A percentile compares a stretch with the other conserved stretches of the same genome.
These are phyloP conservation scores for Patiria pectinifera DNA, from an alignment of 53 echinoderm and acorn worm species.

Conservation along the genomic window DNA sequence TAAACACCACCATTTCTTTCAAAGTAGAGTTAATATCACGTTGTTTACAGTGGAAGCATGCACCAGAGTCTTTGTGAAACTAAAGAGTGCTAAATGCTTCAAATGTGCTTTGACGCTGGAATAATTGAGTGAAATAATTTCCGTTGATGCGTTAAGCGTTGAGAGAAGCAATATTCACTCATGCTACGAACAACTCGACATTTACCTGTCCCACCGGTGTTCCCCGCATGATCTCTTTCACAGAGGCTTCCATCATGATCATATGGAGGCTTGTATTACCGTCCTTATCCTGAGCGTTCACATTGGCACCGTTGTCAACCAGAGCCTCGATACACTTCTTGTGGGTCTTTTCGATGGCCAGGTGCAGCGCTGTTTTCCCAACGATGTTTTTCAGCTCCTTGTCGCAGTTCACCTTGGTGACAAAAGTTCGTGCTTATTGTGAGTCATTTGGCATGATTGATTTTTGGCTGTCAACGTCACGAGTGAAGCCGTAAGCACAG, in stretches of 20 bases:
- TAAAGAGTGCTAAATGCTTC: too few relatives aligned
- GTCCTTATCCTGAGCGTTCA: slow-evolving; percentile 50
- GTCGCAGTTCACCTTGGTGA: slow-evolving; percentile 24
- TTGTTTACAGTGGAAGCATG: too few relatives aligned
- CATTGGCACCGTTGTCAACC: too few relatives aligned
- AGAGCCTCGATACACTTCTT: too few relatives aligned
- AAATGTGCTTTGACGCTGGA: too few relatives aligned
- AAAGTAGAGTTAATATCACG: too few relatives aligned
- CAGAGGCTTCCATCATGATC: slow-evolving; percentile 35
- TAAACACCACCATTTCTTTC: too few relatives aligned
- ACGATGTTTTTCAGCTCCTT: slow-evolving; percentile 39
- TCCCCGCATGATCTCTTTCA: slow-evolving; percentile 7
- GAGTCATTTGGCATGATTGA: not conserved
- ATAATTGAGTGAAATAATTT: too few relatives aligned
- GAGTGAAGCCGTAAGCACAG: not conserved
- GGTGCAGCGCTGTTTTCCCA: not conserved
- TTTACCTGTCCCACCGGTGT: not conserved
- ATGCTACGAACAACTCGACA: not conserved
- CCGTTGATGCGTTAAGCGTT: not conserved
- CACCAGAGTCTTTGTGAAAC: too few relatives aligned
- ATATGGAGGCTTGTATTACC: slow-evolving; percentile 59
- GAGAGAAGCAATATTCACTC: not conserved
- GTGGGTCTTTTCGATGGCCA: too few relatives aligned
- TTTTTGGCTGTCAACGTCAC: not conserved
- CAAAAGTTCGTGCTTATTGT: not conserved